Percentiles rank a stretch among this genome's conserved stretches.
Evolutionary conservation across 1,140 invertebrate species (phyloP).

Genomic region (Drosophila navojoa): DNA sequence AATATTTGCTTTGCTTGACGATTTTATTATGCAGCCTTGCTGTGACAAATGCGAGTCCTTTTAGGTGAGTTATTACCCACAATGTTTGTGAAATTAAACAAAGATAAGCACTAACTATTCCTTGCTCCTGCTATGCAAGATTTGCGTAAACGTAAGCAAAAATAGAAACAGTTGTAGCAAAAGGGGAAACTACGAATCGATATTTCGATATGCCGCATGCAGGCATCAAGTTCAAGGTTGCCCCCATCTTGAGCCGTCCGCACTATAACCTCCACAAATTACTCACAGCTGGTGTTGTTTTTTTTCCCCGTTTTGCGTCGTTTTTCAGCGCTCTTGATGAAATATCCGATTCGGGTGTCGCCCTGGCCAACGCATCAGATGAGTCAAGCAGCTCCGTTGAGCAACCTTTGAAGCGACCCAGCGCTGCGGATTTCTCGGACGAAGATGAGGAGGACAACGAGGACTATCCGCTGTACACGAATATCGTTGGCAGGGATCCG

Average conservation of each 20-base stretch:
- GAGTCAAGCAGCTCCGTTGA: conserved; percentile 41
- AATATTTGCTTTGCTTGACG: conserved; percentile 21
- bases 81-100: neutral
- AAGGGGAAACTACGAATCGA: conserved; percentile 23
- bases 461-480: conserved; percentile 9
- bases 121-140: conserved; percentile 8
- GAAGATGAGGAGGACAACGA: conserved; percentile 46
- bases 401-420: conserved; percentile 31
- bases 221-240: conserved; percentile 51
- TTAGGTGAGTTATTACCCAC: conserved; percentile 27
- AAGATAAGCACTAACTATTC: neutral
- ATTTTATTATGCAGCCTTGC: conserved; percentile 34
- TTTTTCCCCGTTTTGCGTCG: neutral
- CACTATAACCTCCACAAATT: conserved; percentile 21
- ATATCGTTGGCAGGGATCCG: conserved; percentile 19
- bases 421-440: conserved; percentile 43
- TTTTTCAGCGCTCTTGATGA: conserved; percentile 32
- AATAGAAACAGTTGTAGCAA: neutral
- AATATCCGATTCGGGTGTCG: conserved; percentile 26
- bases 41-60: conserved; percentile 13
- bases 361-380: conserved; percentile 33
- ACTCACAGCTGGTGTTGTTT: conserved; percentile 10
- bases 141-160: conserved; percentile 9
- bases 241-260: neutral
- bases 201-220: conserved; percentile 21